Base-by-base conservation (phyloP, 2,888 invertebrate species). In the Drosophila macrospina region DNA sequence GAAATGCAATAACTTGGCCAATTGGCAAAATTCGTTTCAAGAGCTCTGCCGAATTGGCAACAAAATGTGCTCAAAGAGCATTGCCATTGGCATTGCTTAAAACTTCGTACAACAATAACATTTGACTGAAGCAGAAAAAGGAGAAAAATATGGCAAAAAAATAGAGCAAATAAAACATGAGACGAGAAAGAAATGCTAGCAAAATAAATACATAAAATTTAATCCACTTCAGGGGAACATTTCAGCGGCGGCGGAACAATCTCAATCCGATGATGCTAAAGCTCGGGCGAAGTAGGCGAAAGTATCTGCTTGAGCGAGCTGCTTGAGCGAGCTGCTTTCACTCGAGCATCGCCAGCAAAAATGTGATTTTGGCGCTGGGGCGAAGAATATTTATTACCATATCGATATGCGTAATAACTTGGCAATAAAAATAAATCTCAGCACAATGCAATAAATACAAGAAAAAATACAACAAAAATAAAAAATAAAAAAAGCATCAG, bases 401-500 rank as follows among this genome's bases (percentile, higher is more conserved):
- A 87, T 88, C 81, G 88, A 87, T 87, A 85, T 86, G 87, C 88
- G 80, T 85, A 88, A 88, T 88, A 88, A 86, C 85, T 85, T 78
- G 88, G 85, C 88, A 80, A 86, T 86, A 86, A 87, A 87, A 88
- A 87, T 87, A 88, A 87, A 88, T 86, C 86, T 85, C 81, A 70
- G 74, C 65, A 74, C 78, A 78, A 86, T 74, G 85, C 81, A 73
- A 87, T 87, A 87, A 87, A 87, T 87, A 86, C 84, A 85, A 85
- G n/a, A n/a, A n/a, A n/a, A n/a, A n/a, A n/a, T n/a, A n/a, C 88
- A 80, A 86, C 85, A 86, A 87, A 87, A 88, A 87, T 87, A 88
- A 87, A 88, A 87, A 87, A 87, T 87, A 86, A 82, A 85, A 85
- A 79, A 83, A 77, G 65, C 78, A 78, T 80, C 80, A 83, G 84